Evolutionary conservation across 2,888 invertebrate genomes (phyloP).

Genomic region (Caenorhabditis uteleia): DNA sequence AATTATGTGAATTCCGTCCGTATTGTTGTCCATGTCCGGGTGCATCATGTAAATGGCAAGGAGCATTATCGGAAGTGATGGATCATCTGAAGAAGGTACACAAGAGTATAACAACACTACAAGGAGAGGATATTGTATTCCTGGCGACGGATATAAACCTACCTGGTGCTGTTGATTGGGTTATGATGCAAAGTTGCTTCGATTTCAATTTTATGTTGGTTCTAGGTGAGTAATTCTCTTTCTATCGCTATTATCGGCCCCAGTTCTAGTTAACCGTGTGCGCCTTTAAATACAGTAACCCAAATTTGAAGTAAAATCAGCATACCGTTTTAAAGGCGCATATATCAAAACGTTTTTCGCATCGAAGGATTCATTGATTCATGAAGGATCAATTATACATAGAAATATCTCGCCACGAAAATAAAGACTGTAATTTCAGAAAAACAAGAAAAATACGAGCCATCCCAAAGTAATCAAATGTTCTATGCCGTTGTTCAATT

Average conservation of each 20-base stretch:
- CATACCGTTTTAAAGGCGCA: too few relatives aligned
- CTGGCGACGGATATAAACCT: conserved; percentile 98
- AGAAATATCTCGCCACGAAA: too few relatives aligned
- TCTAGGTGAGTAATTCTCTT: conserved; percentile 74
- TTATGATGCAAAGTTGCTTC: conserved; percentile 99
- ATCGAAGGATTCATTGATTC: too few relatives aligned
- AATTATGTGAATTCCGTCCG: conserved; percentile 95
- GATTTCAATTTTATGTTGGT: conserved; percentile 99
- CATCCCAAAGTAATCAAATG: conserved; percentile 73
- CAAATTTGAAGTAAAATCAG: too few relatives aligned
- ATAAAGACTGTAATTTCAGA: conserved; percentile 11
- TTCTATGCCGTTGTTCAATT: conserved; percentile 92
- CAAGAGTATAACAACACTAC: conserved; percentile 96
- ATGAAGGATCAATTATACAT: too few relatives aligned
- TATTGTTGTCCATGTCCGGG: conserved; percentile 99
- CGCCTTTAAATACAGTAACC: too few relatives aligned
- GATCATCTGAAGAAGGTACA: conserved; percentile 87
- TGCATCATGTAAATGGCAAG: conserved; percentile 98
- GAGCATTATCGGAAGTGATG: conserved; percentile 96
- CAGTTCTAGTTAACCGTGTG: too few relatives aligned
- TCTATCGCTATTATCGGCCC: neutral
- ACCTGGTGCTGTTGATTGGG: conserved; percentile 78
- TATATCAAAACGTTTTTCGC: too few relatives aligned
- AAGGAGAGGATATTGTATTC: conserved; percentile 99
- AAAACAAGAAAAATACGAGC: conserved; percentile 87